These are phyloP conservation scores for Bimastos eiseni DNA, from an alignment of 2,888 invertebrate species.

Conservation along the genomic window DNA sequence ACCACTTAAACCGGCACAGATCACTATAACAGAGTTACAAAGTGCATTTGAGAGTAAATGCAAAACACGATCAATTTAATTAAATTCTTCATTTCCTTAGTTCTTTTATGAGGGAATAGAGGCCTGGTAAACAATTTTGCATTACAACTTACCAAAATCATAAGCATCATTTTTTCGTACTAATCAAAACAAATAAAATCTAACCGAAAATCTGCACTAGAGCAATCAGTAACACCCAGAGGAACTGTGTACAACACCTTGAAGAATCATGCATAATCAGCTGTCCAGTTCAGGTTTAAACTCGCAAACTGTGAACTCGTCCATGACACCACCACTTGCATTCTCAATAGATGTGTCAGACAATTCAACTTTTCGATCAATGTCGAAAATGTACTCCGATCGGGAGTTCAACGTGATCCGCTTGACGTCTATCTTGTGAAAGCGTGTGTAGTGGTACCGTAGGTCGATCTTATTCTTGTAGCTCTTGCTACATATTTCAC, in stretches of 20 bases:
- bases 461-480: constrained; percentile 24
- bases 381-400: background rate
- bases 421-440: constrained; percentile 13
- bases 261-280: background rate
- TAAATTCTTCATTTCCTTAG: background rate
- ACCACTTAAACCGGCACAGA: background rate
- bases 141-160: background rate
- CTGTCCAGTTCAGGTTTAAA: background rate
- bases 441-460: constrained; percentile 15
- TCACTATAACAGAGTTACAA: background rate
- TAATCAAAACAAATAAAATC: background rate
- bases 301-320: background rate
- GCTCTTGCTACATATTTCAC: constrained; percentile 14
- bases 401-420: background rate
- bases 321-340: background rate
- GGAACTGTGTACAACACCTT: background rate
- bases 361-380: background rate
- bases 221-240: background rate
- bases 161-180: background rate
- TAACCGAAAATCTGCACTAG: background rate
- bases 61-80: background rate
- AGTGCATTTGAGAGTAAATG: background rate
- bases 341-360: background rate
- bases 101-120: background rate
- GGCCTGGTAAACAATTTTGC: background rate